phyloP scores from a whole-genome alignment of 2,888 invertebrate species.

The Trachelus tabidus region DNA sequence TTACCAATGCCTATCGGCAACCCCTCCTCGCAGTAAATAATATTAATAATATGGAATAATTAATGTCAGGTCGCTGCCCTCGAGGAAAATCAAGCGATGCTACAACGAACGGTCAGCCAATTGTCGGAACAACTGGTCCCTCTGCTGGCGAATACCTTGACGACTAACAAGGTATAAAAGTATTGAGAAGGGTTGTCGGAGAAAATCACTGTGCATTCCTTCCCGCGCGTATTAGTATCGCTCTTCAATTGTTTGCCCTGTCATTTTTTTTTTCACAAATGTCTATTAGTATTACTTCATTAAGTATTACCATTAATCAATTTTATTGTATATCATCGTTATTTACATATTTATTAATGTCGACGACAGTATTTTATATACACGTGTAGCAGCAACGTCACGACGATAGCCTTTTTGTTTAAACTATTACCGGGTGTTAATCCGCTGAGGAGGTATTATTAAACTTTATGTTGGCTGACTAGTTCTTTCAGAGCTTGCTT shows the following conservation, averaged over 20 bases:
- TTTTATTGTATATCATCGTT: conserved; percentile 29
- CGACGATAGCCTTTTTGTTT: no score
- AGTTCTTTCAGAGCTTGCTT: background rate
- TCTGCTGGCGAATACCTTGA: conserved; percentile 41
- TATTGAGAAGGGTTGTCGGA: conserved; percentile 14
- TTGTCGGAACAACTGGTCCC: conserved; percentile 51
- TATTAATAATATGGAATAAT: background rate
- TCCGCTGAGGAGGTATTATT: background rate
- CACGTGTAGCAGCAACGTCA: background rate
- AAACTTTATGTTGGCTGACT: background rate
- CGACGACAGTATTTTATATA: conserved; percentile 24
- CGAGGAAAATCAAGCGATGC: conserved; percentile 53
- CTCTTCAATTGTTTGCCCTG: background rate
- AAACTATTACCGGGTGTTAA: background rate
- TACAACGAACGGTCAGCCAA: conserved; percentile 52
- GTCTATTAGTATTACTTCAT: conserved; percentile 27
- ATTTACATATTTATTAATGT: conserved; percentile 41
- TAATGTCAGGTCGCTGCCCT: conserved; percentile 46
- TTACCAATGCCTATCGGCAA: background rate
- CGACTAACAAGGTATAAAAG: conserved; percentile 37
- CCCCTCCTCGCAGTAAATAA: background rate
- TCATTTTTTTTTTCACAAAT: background rate
- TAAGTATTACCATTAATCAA: conserved; percentile 23
- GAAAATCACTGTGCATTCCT: conserved; percentile 32
- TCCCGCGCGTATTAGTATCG: conserved; percentile 12